These are phyloP conservation scores for Alouatta palliata DNA, from an alignment of 2,113 vertebrate species.

Conservation along the genomic window DNA sequence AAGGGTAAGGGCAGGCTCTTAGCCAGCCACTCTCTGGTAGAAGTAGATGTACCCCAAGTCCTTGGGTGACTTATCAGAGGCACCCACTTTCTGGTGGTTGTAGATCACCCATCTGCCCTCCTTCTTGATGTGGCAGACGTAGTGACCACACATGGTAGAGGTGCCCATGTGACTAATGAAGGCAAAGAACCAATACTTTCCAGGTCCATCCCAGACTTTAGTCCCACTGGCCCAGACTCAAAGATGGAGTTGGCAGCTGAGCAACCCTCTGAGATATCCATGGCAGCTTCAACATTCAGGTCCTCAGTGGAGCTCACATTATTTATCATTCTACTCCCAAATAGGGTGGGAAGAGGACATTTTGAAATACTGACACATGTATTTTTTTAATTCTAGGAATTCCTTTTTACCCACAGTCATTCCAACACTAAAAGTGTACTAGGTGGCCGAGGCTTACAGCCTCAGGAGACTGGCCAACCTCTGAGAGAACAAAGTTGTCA, in stretches of 20 bases:
- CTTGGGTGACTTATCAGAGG: slow-evolving; percentile 98
- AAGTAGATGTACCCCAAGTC: slow-evolving; percentile 99
- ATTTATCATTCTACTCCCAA: neutral
- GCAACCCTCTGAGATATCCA: slow-evolving; percentile 98
- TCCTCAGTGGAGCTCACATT: slow-evolving; percentile 89
- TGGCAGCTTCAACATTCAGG: slow-evolving; percentile 93
- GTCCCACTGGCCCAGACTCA: slow-evolving; percentile 93
- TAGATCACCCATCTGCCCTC: slow-evolving; percentile 98
- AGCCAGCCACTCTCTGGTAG: slow-evolving; percentile 94
- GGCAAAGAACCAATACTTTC: slow-evolving; percentile 97
- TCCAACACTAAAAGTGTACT: neutral
- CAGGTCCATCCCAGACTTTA: slow-evolving; percentile 94
- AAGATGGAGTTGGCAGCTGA: slow-evolving; percentile 94
- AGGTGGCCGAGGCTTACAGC: neutral
- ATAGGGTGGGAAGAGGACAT: neutral
- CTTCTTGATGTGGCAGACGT: slow-evolving; percentile 99
- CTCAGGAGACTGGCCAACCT: neutral
- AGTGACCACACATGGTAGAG: slow-evolving; percentile 99
- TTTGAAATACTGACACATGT: neutral
- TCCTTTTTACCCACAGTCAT: neutral
- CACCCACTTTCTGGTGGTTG: slow-evolving; percentile 99
- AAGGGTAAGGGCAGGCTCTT: slow-evolving; percentile 75
- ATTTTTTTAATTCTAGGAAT: neutral
- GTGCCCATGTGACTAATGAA: slow-evolving; percentile 99
- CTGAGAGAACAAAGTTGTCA: neutral